phyloP scores from a whole-genome alignment of 2,888 invertebrate species.

The Minunthozetes semirufus region DNA sequence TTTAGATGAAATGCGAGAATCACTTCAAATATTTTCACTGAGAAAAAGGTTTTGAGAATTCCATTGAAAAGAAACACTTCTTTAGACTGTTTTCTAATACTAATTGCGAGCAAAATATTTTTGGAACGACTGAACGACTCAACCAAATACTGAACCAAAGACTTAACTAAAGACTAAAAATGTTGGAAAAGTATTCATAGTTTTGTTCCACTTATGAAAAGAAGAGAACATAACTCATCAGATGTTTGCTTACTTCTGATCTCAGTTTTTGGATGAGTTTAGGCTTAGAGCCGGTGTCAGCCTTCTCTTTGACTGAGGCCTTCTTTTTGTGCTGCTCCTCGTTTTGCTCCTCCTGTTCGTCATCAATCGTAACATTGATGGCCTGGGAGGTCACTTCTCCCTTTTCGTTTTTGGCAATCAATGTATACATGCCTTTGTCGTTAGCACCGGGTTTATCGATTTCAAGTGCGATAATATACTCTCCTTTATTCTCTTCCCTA shows the following conservation, averaged over 20 bases:
- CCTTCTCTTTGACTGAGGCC: constrained; percentile 36
- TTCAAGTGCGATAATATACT: constrained; percentile 81
- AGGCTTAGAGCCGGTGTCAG: constrained; percentile 36
- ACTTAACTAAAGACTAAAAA: background rate
- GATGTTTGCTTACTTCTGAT: constrained; percentile 35
- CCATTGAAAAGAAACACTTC: too few species aligned
- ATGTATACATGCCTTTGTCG: constrained; percentile 62
- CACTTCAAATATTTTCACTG: too few species aligned
- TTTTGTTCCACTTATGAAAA: too few species aligned
- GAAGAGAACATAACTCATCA: background rate
- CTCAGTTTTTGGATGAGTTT: constrained; percentile 37
- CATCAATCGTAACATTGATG: constrained; percentile 73
- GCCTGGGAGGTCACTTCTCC: constrained; percentile 86
- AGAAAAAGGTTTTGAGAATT: too few species aligned
- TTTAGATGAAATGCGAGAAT: too few species aligned
- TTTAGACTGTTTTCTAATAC: background rate
- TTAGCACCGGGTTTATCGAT: constrained; percentile 84
- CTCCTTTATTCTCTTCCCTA: constrained; percentile 69
- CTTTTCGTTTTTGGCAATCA: constrained; percentile 92
- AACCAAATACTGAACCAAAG: background rate
- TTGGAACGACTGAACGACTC: background rate
- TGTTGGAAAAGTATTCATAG: too few species aligned
- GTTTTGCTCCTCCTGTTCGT: constrained; percentile 37
- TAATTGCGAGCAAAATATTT: background rate
- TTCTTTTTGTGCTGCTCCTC: constrained; percentile 11